Conservation (phyloP, 2,888 invertebrate species). For the Podotricha telesiphe region DNA sequence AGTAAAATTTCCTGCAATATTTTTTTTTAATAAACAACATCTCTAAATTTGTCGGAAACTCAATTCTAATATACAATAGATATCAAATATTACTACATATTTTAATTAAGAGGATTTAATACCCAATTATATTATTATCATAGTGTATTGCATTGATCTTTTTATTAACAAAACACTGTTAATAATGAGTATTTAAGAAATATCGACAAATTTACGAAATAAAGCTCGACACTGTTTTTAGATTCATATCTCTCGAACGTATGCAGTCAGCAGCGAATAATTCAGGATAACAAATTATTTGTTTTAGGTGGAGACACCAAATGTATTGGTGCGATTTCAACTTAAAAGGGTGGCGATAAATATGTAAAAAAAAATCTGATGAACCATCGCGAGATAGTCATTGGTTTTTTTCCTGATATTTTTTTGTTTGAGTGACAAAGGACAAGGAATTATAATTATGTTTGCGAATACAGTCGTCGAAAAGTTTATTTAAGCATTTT, state of each 20-base stretch:
- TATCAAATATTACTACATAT: too few species aligned
- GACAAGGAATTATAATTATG: constrained; percentile 63
- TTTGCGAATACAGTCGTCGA: constrained; percentile 62
- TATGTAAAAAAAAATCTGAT: constrained; percentile 72
- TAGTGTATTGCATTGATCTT: too few species aligned
- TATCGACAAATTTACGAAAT: constrained; percentile 51
- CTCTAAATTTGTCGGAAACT: too few species aligned
- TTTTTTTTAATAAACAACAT: too few species aligned
- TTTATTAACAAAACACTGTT: too few species aligned
- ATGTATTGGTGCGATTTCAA: constrained; percentile 80
- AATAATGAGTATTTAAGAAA: too few species aligned
- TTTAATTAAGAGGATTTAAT: too few species aligned
- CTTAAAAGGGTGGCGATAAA: constrained; percentile 81
- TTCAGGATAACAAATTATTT: constrained; percentile 84
- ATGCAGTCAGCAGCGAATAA: constrained; percentile 83
- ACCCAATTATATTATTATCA: too few species aligned
- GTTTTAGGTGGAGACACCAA: constrained; percentile 80
- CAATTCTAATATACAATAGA: too few species aligned
- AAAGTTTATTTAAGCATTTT: constrained; percentile 63
- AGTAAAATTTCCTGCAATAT: too few species aligned
- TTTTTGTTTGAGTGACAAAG: constrained; percentile 72
- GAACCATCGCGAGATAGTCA: constrained; percentile 48
- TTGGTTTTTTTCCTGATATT: constrained; percentile 58
- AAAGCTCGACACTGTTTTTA: constrained; percentile 68
- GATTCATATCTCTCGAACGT: constrained; percentile 83